Percentiles rank a stretch among this genome's conserved stretches.
Conservation (phyloP, 2,888 invertebrate species). For the Eremobia ochroleuca region DNA sequence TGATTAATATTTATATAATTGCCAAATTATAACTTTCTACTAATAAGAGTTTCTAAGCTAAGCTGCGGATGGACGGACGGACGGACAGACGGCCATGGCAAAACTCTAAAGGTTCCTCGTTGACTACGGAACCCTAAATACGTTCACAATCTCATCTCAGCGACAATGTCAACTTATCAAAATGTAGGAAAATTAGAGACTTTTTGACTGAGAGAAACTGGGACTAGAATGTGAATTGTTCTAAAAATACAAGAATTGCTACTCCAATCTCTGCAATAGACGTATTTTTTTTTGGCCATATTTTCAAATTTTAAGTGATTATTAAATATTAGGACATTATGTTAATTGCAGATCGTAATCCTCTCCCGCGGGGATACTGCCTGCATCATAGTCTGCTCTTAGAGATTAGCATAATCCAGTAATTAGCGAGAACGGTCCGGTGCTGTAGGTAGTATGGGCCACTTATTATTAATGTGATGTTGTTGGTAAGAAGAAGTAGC, state of each 20-base stretch:
- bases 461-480: constrained; percentile 16
- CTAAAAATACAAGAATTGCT: not conserved
- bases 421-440: constrained; percentile 39
- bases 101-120: no score
- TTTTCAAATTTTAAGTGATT: not conserved
- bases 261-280: not conserved
- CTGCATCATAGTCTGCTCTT: constrained; percentile 31
- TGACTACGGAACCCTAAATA: no score
- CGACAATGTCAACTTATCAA: not conserved
- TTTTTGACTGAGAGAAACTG: not conserved
- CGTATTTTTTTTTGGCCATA: not conserved
- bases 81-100: no score
- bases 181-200: not conserved
- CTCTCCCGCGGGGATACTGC: not conserved
- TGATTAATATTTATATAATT: no score
- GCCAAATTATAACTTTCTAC: no score
- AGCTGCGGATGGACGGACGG: no score
- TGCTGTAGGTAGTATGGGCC: not conserved
- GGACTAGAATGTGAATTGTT: not conserved
- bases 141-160: not conserved
- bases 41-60: no score
- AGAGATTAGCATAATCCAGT: constrained; percentile 58
- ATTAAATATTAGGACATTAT: not conserved
- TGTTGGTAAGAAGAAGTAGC: not conserved
- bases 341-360: constrained; percentile 4